Evolutionary conservation across 2,113 vertebrate species (phyloP).

Genomic region (Hassar affinis): DNA sequence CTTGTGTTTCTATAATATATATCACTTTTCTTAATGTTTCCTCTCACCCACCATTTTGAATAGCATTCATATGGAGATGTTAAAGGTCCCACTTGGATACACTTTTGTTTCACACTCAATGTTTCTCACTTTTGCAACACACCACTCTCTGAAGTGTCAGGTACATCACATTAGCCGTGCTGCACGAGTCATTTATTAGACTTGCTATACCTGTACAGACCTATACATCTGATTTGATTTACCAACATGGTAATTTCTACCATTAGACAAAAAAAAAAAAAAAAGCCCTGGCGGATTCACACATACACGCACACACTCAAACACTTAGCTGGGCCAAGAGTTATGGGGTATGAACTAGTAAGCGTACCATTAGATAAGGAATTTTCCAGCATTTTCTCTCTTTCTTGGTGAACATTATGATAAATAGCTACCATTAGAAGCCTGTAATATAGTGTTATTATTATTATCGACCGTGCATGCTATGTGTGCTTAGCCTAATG

Average conservation of each 20-base stretch:
- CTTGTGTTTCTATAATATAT: background rate
- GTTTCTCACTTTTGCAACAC: background rate
- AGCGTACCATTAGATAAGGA: background rate
- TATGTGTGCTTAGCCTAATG: background rate
- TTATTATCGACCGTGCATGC: background rate
- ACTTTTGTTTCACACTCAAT: background rate
- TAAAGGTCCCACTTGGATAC: background rate
- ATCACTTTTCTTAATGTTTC: background rate
- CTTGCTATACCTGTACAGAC: too few species aligned
- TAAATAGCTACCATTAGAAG: constrained; percentile 14
- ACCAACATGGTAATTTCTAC: background rate
- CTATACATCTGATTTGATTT: background rate
- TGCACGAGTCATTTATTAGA: background rate
- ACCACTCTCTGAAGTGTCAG: background rate
- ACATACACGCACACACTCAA: background rate
- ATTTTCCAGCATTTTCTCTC: background rate
- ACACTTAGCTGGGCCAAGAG: background rate
- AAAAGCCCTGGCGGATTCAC: background rate
- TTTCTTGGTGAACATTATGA: background rate
- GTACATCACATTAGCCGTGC: background rate
- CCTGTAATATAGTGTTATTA: background rate
- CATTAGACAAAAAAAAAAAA: background rate
- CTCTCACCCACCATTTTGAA: background rate
- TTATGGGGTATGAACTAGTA: background rate
- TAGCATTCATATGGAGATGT: background rate